Evolutionary conservation across 2,113 vertebrate species (phyloP).

Genomic region (Ramphastos sulfuratus): DNA sequence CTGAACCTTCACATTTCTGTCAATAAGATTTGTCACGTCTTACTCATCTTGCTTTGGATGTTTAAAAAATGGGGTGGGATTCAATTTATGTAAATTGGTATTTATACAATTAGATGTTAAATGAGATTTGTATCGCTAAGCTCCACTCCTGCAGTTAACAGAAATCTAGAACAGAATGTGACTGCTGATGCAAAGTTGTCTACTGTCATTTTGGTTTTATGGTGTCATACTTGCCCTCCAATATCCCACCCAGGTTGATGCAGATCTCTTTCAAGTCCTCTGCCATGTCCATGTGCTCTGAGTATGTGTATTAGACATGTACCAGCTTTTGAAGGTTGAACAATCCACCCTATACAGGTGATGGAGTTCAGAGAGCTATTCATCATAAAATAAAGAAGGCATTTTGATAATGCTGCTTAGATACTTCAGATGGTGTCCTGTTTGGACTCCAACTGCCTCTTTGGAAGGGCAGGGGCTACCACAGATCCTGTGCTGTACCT

Average conservation of each 20-base stretch:
- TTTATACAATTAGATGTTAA: background rate
- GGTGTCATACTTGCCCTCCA: background rate
- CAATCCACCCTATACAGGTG: background rate
- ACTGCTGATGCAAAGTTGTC: background rate
- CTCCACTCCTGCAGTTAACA: background rate
- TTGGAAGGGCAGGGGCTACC: background rate
- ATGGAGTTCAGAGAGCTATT: background rate
- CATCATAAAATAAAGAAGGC: background rate
- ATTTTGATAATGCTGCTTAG: background rate
- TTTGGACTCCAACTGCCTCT: background rate
- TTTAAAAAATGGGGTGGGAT: background rate
- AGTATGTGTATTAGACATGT: background rate
- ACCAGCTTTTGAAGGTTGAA: background rate
- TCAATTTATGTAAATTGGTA: background rate
- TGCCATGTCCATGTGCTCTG: background rate
- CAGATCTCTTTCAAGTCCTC: background rate
- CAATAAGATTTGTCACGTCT: background rate
- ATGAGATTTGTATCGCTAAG: background rate
- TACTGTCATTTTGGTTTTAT: background rate
- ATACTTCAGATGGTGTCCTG: background rate
- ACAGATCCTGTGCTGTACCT: background rate
- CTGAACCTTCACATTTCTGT: background rate
- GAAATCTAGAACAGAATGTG: background rate
- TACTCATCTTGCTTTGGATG: background rate
- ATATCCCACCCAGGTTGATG: background rate